Conservation (phyloP, 2,888 invertebrate genomes). For the Callosobruchus maculatus region DNA sequence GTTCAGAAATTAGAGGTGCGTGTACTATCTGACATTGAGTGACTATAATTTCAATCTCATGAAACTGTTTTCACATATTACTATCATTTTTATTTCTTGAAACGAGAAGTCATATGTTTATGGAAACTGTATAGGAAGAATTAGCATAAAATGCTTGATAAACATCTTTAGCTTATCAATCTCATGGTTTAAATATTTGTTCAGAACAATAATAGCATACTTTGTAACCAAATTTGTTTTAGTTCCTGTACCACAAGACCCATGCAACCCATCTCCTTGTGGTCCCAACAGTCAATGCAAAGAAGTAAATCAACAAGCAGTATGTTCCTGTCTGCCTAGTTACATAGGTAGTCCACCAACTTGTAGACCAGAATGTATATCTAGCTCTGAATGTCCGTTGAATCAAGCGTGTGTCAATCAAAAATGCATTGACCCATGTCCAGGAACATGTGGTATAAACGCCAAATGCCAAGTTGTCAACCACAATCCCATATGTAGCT, state of each 20-base stretch:
- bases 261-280: slow-evolving; percentile 57
- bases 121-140: too few relatives aligned
- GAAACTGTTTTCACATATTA: too few relatives aligned
- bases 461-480: slow-evolving; percentile 77
- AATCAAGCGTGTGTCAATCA: slow-evolving; percentile 74
- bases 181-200: too few relatives aligned
- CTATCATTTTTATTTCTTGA: too few relatives aligned
- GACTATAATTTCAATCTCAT: too few relatives aligned
- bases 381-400: slow-evolving; percentile 73
- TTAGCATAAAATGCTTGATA: too few relatives aligned
- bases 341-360: slow-evolving; percentile 59
- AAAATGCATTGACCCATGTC: slow-evolving; percentile 82
- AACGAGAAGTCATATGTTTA: too few relatives aligned
- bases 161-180: too few relatives aligned
- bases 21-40: not conserved
- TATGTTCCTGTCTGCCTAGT: slow-evolving; percentile 47
- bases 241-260: slow-evolving; percentile 38
- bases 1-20: slow-evolving; percentile 31
- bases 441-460: slow-evolving; percentile 74
- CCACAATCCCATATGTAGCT: slow-evolving; percentile 62
- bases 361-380: slow-evolving; percentile 77
- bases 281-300: slow-evolving; percentile 72
- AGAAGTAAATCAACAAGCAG: slow-evolving; percentile 56
- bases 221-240: slow-evolving; percentile 5
- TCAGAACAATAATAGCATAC: too few relatives aligned